phyloP scores from a whole-genome alignment of 53 echinoderm and acorn worm genomes.

The Luidia sarsii region DNA sequence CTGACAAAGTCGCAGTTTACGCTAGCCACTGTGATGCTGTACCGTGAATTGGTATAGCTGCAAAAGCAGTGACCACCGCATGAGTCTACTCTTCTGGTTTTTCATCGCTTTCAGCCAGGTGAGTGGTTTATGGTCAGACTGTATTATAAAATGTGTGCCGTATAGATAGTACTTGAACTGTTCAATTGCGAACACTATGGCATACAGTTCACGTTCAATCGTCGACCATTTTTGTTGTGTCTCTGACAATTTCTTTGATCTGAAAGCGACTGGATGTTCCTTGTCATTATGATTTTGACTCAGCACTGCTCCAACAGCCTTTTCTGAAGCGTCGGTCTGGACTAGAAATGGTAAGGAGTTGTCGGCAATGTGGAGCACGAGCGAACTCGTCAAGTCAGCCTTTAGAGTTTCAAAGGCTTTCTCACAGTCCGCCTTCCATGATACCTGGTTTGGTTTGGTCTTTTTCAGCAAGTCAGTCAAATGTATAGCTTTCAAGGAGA shows the following conservation, averaged over 20 bases:
- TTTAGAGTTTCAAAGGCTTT: slow-evolving; percentile 11
- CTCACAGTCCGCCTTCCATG: slow-evolving; percentile 5
- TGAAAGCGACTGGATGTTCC: slow-evolving; percentile 25
- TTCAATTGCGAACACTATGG: not conserved
- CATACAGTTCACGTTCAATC: slow-evolving; percentile 14
- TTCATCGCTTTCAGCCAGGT: slow-evolving; percentile 11
- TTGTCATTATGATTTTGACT: not conserved
- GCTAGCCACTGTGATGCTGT: slow-evolving; percentile 7
- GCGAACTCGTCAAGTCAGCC: not conserved
- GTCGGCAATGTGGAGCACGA: not conserved
- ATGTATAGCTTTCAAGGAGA: slow-evolving; percentile 52
- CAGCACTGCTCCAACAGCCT: slow-evolving; percentile 36
- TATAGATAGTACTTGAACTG: slow-evolving; percentile 12
- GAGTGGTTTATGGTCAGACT: not conserved
- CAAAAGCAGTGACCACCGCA: slow-evolving; percentile 16
- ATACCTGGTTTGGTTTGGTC: not conserved
- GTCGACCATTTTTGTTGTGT: slow-evolving; percentile 29
- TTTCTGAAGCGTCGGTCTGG: slow-evolving; percentile 23
- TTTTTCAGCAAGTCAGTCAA: slow-evolving; percentile 59
- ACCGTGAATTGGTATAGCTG: slow-evolving; percentile 11
- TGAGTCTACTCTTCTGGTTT: slow-evolving; percentile 2
- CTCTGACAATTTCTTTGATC: not conserved
- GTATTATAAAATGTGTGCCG: slow-evolving; percentile 3
- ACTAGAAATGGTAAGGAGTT: slow-evolving; percentile 3
- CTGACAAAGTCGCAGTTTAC: slow-evolving; percentile 29